These are phyloP conservation scores for Yasuhikotakia modesta DNA, from an alignment of 2,797 vertebrate species.

Conservation along the genomic window DNA sequence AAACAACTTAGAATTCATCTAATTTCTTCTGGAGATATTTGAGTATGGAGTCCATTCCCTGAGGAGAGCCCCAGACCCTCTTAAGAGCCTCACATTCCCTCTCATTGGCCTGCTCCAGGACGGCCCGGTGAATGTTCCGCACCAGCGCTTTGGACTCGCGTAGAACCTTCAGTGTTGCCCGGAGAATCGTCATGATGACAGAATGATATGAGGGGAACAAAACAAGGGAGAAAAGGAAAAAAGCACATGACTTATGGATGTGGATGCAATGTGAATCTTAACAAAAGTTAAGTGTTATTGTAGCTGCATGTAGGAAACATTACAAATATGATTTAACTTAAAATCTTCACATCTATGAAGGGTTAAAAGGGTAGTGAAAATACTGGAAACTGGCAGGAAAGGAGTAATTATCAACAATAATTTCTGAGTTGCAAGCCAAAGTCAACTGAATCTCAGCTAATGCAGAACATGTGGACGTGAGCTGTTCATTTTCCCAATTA, in stretches of 20 bases:
- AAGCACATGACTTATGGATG: constrained; percentile 34
- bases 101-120: constrained; percentile 93
- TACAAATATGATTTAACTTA: background rate
- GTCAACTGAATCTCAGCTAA: background rate
- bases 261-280: constrained; percentile 48
- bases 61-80: constrained; percentile 93
- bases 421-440: too few species aligned
- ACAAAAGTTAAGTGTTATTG: constrained; percentile 15
- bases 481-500: background rate
- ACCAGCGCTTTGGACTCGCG: constrained; percentile 95
- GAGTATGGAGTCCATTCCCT: constrained; percentile 95
- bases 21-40: constrained; percentile 91
- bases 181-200: constrained; percentile 34
- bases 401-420: background rate
- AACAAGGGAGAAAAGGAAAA: constrained; percentile 38
- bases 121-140: constrained; percentile 85
- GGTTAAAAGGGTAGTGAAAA: background rate
- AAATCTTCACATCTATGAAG: background rate
- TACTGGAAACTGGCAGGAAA: background rate
- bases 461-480: background rate
- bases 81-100: constrained; percentile 92
- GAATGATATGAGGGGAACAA: constrained; percentile 48
- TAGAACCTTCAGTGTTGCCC: constrained; percentile 80
- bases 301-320: background rate
- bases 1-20: constrained; percentile 80